A percentile compares a stretch with the other conserved stretches of the same genome.
phyloP scores from a whole-genome alignment of 2,888 invertebrate genomes.

The Hylaea fasciaria region DNA sequence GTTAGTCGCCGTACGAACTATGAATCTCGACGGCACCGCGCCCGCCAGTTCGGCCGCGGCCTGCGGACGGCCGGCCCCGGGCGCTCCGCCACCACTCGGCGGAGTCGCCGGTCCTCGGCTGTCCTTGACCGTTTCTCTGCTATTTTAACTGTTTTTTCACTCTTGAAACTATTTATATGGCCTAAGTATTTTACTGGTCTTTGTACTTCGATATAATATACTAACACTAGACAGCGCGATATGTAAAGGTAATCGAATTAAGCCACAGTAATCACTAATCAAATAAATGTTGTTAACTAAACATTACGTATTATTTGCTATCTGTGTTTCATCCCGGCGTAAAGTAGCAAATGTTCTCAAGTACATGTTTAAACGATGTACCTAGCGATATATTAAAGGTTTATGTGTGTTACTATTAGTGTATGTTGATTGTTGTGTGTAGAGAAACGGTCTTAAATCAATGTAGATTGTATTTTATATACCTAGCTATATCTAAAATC shows the following conservation, averaged over 20 bases:
- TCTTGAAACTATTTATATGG: slow-evolving; percentile 12
- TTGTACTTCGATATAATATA: background rate
- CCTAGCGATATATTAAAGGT: slow-evolving; percentile 23
- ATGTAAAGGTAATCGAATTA: slow-evolving; percentile 4
- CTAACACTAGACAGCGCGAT: slow-evolving; percentile 1
- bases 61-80: slow-evolving; percentile 34
- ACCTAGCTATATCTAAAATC: slow-evolving; percentile 55
- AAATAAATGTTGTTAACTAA: slow-evolving; percentile 1
- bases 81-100: slow-evolving; percentile 6
- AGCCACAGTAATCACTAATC: background rate
- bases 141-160: slow-evolving; percentile 31
- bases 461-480: slow-evolving; percentile 74
- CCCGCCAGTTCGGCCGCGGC: slow-evolving; percentile 7
- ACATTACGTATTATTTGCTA: slow-evolving; percentile 23
- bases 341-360: slow-evolving; percentile 16
- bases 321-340: slow-evolving; percentile 25
- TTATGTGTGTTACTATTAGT: slow-evolving; percentile 49
- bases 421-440: slow-evolving; percentile 35
- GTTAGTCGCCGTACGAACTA: background rate
- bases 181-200: slow-evolving; percentile 11
- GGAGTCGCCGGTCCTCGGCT: slow-evolving; percentile 28
- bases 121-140: slow-evolving; percentile 61
- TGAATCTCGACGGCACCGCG: slow-evolving; percentile 1
- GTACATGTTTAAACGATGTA: slow-evolving; percentile 27
- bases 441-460: slow-evolving; percentile 65